Percentiles rank a stretch among this genome's conserved stretches.
These are phyloP conservation scores for Delichon dasypus DNA, from an alignment of 2,797 vertebrate genomes.

Conservation along the genomic window DNA sequence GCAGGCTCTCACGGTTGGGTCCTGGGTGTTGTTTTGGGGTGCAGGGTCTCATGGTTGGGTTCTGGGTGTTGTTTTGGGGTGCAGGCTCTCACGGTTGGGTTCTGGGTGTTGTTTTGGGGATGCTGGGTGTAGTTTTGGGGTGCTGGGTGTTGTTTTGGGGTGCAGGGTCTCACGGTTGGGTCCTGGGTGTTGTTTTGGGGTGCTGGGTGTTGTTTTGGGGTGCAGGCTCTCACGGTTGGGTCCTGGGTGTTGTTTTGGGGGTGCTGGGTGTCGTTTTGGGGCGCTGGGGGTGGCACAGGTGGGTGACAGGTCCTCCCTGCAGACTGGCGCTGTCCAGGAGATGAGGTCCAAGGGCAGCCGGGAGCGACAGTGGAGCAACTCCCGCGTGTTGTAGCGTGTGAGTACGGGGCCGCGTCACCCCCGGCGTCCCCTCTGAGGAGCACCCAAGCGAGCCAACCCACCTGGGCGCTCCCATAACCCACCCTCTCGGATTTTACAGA, in stretches of 20 bases:
- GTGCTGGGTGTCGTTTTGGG: background rate
- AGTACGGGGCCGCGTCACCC: background rate
- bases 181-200: no score
- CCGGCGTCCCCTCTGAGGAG: fast-evolving
- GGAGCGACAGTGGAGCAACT: constrained; percentile 83
- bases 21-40: fast-evolving
- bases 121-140: no score
- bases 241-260: fast-evolving
- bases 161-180: no score
- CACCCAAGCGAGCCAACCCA: fast-evolving
- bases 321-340: constrained; percentile 88
- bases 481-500: background rate
- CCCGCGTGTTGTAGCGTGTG: constrained; percentile 81
- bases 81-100: no score
- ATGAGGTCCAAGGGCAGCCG: constrained; percentile 88
- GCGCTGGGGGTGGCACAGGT: background rate
- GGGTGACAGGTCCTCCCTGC: background rate
- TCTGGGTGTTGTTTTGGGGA: no score
- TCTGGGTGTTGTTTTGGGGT: background rate
- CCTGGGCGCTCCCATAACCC: fast-evolving
- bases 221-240: background rate
- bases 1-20: background rate
- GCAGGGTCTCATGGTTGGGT: no score
- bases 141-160: no score
- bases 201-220: background rate